Percentiles rank a stretch among this genome's conserved stretches.
phyloP scores from a whole-genome alignment of 2,797 vertebrate genomes.

The Lophius americanus region DNA sequence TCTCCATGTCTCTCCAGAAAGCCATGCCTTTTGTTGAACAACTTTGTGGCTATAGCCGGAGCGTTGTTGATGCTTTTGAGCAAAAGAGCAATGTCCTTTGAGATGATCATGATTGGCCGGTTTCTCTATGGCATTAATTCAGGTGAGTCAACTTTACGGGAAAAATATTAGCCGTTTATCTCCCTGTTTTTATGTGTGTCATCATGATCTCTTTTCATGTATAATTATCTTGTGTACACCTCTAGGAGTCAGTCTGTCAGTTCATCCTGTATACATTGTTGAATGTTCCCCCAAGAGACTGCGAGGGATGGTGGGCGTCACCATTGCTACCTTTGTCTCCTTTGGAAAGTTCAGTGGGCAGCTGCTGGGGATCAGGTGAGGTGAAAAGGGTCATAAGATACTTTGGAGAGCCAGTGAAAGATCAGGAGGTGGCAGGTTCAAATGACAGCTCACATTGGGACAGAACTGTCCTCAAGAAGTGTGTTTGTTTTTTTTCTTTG shows the following conservation, averaged over 20 bases:
- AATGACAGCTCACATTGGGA: conserved; percentile 29
- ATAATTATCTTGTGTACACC: conserved; percentile 10
- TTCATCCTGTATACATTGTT: conserved; percentile 72
- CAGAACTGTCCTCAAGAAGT: background rate
- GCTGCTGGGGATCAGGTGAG: conserved; percentile 82
- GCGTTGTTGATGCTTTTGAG: conserved; percentile 78
- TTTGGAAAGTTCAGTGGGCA: conserved; percentile 81
- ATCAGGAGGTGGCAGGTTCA: conserved; percentile 30
- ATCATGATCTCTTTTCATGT: conserved; percentile 17
- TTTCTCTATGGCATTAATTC: conserved; percentile 76
- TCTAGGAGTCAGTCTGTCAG: conserved; percentile 67
- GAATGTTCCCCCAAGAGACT: conserved; percentile 78
- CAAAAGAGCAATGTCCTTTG: conserved; percentile 75
- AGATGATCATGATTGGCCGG: conserved; percentile 82
- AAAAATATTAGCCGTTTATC: conserved; percentile 4
- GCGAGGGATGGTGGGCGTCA: conserved; percentile 71
- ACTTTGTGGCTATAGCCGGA: conserved; percentile 65
- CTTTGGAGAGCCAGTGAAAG: conserved; percentile 1
- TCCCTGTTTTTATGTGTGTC: conserved; percentile 8
- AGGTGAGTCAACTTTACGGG: conserved; percentile 53
- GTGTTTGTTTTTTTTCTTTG: background rate
- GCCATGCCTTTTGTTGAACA: conserved; percentile 75
- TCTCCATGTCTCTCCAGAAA: conserved; percentile 66
- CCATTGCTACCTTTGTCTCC: conserved; percentile 62
- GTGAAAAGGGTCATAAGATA: conserved; percentile 2